Percentiles rank a stretch among this genome's conserved stretches.
These are phyloP conservation scores for Artemisiospiza belli DNA, from an alignment of 2,113 vertebrate species.

Conservation along the genomic window DNA sequence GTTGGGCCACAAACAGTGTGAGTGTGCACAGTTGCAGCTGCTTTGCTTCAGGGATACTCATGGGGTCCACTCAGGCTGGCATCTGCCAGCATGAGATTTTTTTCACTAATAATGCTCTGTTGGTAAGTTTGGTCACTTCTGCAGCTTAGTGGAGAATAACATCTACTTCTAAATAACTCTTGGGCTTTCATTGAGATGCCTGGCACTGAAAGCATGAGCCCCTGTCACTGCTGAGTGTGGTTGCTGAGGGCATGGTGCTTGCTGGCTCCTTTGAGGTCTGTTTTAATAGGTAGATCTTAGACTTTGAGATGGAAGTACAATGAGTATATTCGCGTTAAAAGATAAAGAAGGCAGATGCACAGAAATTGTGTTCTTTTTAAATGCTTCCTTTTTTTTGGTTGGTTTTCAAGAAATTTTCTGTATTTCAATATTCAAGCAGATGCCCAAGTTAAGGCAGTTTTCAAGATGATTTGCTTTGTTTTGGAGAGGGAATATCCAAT, in stretches of 20 bases:
- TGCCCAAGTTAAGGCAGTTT: background rate
- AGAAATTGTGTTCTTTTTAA: background rate
- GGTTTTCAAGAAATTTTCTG: background rate
- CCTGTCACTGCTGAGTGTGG: background rate
- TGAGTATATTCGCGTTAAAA: background rate
- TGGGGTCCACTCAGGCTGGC: accelerated
- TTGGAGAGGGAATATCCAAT: background rate
- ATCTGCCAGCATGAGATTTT: background rate
- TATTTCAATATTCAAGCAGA: background rate
- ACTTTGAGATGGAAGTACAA: background rate
- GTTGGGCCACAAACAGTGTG: accelerated
- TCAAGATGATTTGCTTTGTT: background rate
- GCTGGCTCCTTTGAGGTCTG: background rate
- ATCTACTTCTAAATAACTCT: background rate
- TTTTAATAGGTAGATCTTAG: background rate
- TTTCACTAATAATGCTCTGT: background rate
- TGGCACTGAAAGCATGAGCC: background rate
- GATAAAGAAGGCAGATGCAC: background rate
- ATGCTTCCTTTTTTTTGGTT: background rate
- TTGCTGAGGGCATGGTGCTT: background rate
- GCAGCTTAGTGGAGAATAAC: background rate
- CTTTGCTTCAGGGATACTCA: background rate
- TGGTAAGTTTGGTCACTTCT: background rate
- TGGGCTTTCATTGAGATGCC: background rate
- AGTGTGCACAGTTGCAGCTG: background rate